Evolutionary conservation across 2,797 vertebrate species (phyloP), one percentile per base, ranked within the genome.

Genomic region (Notolabrus celidotus): DNA sequence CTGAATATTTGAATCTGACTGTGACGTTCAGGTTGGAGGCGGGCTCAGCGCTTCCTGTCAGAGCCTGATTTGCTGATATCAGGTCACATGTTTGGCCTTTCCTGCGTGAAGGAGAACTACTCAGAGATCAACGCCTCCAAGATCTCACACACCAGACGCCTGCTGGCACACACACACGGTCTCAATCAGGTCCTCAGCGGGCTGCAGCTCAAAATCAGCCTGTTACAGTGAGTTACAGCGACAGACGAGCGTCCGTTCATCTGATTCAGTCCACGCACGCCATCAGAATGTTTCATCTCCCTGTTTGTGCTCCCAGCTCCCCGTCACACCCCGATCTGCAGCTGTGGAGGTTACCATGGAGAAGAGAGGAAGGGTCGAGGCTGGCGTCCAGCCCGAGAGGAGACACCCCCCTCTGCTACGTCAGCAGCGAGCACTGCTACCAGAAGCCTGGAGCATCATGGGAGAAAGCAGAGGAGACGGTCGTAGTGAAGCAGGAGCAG

Each of bases 351-450:
- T 95, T 97, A 68, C 96, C 97, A 0, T 99, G 98, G 98, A 95
- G 93, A 86, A 92, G 91, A 25, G 93, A 94, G 14, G 96, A 95
- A 12, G 94, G 92, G 19, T 42, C 12, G 0, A 77, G 56, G 11
- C 16, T 58, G 60, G 1, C 43, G 0, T 63, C 54, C 43, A 22
- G 75, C 57, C 82, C 65, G 8, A 71, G 45, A 59, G 81, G 50
- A 23, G 84, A 92, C 17, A 16, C 58, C 0, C 74, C 94, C 60
- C 68, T 94, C 74, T 98, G 97, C 0, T 99, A 99, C 27, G 97
- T 99, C 76, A 98, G 95, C 19, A 99, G 96, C 7, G 98, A 99
- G 78, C 98, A 99, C 91, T 99, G 97, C 92, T 99, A 99, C 90
- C 98, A 98, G 92, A 99, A 98, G 83, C 96, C 97, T 1, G 95